These are phyloP conservation scores for Polypedilum vanderplanki DNA, from an alignment of 1,140 invertebrate species.

Conservation along the genomic window DNA sequence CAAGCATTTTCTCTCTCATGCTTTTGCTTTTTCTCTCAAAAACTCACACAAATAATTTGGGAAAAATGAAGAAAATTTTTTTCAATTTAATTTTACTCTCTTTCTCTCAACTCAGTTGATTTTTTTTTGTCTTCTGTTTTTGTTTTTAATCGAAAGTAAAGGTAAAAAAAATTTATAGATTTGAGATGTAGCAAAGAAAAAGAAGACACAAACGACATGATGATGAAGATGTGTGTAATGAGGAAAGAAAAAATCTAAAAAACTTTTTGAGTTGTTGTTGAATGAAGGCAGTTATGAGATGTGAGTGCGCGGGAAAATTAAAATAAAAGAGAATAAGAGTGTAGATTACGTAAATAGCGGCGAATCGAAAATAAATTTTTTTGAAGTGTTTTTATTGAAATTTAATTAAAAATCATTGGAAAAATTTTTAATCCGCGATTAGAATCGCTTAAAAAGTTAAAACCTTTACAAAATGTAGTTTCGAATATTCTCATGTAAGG, in stretches of 20 bases:
- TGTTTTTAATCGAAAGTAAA: not conserved
- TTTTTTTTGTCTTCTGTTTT: slow-evolving; percentile 22
- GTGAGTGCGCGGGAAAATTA: not conserved
- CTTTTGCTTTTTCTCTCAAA: not conserved
- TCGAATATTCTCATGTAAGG: no score
- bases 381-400: no score
- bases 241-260: no score
- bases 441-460: no score
- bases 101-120: not conserved
- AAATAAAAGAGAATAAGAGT: not conserved
- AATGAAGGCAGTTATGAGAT: not conserved
- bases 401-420: no score
- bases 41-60: not conserved
- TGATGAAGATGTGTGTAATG: not conserved
- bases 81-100: not conserved
- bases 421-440: no score
- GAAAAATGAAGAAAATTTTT: not conserved
- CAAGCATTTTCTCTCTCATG: not conserved
- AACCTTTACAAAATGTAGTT: no score
- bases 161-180: slow-evolving; percentile 1
- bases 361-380: not conserved
- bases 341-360: slow-evolving; percentile 9
- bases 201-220: not conserved
- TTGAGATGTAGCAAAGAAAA: not conserved
- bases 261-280: no score